Evolutionary conservation across 2,113 vertebrate species (phyloP).

Genomic region (Gallinago media): DNA sequence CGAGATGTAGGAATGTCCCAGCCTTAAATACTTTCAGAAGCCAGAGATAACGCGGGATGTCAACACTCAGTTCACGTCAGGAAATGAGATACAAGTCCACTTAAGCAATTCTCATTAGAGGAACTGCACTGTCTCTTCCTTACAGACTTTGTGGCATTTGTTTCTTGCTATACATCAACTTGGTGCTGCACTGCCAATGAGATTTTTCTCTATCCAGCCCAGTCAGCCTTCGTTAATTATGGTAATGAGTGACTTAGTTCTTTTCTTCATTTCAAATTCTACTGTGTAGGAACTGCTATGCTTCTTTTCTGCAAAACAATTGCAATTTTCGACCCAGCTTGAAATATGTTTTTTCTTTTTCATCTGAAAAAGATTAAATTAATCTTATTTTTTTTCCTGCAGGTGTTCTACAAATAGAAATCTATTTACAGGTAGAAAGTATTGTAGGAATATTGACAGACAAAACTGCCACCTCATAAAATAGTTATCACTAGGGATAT

Average conservation of each 20-base stretch:
- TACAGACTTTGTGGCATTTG: not conserved
- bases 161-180: not conserved
- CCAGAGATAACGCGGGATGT: rapidly evolving
- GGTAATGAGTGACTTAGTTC: not conserved
- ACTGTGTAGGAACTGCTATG: not conserved
- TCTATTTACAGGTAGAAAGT: not conserved
- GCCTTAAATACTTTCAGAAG: not conserved
- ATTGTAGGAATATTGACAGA: not conserved
- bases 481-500: not conserved
- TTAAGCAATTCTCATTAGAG: not conserved
- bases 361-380: not conserved
- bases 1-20: not conserved
- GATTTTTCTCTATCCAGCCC: not conserved
- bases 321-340: not conserved
- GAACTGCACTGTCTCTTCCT: not conserved
- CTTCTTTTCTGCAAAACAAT: not conserved
- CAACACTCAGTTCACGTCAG: not conserved
- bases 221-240: not conserved
- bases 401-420: not conserved
- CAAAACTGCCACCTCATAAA: not conserved
- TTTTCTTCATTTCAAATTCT: not conserved
- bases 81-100: not conserved
- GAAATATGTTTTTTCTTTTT: not conserved
- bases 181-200: not conserved
- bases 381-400: not conserved